Evolutionary conservation across 30 jellyfish, hydroid and myxozoan species (phyloP).

Genomic region (Pelagia noctiluca): DNA sequence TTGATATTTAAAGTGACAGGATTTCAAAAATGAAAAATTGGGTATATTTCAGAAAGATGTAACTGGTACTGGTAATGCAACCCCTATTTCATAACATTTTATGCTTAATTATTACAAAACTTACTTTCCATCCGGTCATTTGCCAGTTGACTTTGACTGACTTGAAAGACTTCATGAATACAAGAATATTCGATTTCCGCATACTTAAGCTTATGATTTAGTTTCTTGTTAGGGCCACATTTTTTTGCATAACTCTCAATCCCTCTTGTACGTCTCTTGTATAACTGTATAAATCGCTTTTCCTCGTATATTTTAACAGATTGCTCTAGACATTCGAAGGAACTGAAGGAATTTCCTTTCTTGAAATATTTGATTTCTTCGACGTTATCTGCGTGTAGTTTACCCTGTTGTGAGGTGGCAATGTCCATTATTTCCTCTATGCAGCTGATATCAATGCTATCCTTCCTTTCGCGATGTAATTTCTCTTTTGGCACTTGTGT

Average conservation of each 20-base stretch:
- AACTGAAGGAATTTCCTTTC: conserved; percentile 28
- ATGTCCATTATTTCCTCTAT: background rate
- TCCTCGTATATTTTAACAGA: conserved; percentile 20
- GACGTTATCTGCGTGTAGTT: conserved; percentile 6
- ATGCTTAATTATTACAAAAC: background rate
- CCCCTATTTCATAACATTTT: background rate
- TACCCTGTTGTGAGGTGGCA: conserved; percentile 9
- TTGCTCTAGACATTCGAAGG: conserved; percentile 18
- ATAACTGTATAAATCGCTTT: conserved; percentile 14
- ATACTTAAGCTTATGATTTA: conserved; percentile 21
- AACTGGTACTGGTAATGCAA: conserved; percentile 3
- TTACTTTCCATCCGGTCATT: background rate
- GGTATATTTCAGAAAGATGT: background rate
- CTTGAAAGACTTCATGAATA: conserved; percentile 44
- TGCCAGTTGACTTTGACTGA: conserved; percentile 35
- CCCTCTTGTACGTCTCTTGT: conserved; percentile 28
- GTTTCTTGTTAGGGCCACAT: conserved; percentile 34
- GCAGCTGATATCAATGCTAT: background rate
- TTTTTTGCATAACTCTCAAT: conserved; percentile 19
- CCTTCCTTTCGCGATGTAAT: background rate
- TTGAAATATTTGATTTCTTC: background rate
- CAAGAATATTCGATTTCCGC: conserved; percentile 42
- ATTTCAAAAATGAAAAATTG: background rate
- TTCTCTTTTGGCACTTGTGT: background rate
- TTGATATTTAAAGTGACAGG: background rate